Percentiles rank a stretch among this genome's conserved stretches.
Conservation (phyloP, 2,113 vertebrate species). For the Anolis sagrei region DNA sequence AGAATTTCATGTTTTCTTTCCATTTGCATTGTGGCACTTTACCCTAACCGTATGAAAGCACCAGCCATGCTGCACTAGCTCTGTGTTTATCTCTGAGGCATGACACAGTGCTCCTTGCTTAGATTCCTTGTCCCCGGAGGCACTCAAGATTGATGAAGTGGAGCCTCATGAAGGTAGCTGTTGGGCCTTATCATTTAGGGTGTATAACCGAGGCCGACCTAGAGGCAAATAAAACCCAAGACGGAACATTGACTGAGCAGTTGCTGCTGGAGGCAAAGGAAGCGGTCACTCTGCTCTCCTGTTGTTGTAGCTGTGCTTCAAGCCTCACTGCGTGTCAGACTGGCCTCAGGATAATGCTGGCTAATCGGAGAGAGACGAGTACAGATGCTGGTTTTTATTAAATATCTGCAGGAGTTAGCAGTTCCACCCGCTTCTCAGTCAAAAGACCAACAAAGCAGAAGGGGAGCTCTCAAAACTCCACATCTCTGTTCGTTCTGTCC, state of each 20-base stretch:
- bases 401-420: constrained; percentile 67
- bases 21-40: constrained; percentile 39
- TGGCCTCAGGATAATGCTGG: constrained; percentile 56
- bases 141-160: constrained; percentile 37
- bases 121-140: constrained; percentile 41
- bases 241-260: constrained; percentile 47
- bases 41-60: constrained; percentile 24
- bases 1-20: not conserved
- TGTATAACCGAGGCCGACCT: constrained; percentile 56
- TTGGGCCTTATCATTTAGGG: constrained; percentile 57
- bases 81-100: constrained; percentile 22
- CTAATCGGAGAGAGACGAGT: constrained; percentile 63
- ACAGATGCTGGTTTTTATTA: constrained; percentile 74
- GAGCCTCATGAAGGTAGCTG: constrained; percentile 39
- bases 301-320: constrained; percentile 53
- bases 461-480: constrained; percentile 35
- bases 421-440: constrained; percentile 24
- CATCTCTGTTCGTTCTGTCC: constrained; percentile 42
- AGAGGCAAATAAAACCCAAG: constrained; percentile 67
- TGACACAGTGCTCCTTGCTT: constrained; percentile 18
- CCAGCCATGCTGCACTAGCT: not conserved
- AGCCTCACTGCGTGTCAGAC: constrained; percentile 50
- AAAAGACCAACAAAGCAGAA: constrained; percentile 32
- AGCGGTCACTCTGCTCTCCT: constrained; percentile 59
- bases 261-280: constrained; percentile 67